Evolutionary conservation across 1,140 invertebrate species (phyloP).

Genomic region (Tetranychus urticae): DNA sequence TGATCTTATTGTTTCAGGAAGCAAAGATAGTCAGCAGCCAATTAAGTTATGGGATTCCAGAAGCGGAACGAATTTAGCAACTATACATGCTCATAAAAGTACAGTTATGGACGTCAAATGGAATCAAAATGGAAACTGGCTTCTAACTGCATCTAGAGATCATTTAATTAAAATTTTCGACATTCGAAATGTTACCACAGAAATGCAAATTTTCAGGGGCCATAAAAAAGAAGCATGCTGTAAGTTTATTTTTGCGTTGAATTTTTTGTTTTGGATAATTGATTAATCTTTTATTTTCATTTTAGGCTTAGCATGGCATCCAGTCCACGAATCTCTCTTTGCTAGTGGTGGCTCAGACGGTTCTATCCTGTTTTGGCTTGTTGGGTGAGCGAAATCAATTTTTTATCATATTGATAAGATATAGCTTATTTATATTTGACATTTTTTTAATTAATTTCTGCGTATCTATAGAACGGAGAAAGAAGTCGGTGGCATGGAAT

Average conservation of each 20-base stretch:
- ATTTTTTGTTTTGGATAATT: not conserved
- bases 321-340: conserved; percentile 82
- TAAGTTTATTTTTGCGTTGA: conserved; percentile 14
- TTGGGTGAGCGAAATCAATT: conserved; percentile 39
- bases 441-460: not conserved
- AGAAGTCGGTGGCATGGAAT: conserved; percentile 90
- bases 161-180: conserved; percentile 96
- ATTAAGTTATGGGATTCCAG: conserved; percentile 99
- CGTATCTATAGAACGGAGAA: conserved; percentile 54
- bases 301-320: conserved; percentile 74
- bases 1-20: conserved; percentile 83
- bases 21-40: conserved; percentile 98
- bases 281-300: not conserved
- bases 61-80: conserved; percentile 45
- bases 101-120: conserved; percentile 98
- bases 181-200: conserved; percentile 67
- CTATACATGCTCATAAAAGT: conserved; percentile 83
- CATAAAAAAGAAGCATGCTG: conserved; percentile 96
- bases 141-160: conserved; percentile 92
- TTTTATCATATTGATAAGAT: conserved; percentile 1
- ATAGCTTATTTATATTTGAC: not conserved
- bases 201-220: conserved; percentile 85
- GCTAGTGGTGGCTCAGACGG: conserved; percentile 92
- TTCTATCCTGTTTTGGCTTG: conserved; percentile 92
- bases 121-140: conserved; percentile 98